Conservation (phyloP, 2,888 invertebrate genomes). For the Epinotia ramella region DNA sequence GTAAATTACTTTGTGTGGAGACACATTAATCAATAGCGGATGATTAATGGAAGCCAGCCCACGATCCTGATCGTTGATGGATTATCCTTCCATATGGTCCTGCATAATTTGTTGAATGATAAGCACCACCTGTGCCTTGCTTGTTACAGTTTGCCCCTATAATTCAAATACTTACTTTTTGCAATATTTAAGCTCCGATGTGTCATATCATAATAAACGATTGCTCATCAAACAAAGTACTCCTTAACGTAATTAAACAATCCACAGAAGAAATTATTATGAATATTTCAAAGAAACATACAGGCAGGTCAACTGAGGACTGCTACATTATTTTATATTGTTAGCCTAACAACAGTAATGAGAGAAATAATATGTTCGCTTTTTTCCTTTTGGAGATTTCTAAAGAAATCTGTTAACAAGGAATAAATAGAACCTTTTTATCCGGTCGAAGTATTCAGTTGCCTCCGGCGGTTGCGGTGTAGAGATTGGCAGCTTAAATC, state of each 20-base stretch:
- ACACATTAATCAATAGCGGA: conserved; percentile 83
- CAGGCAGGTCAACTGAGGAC: conserved; percentile 31
- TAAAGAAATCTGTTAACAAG: conserved; percentile 74
- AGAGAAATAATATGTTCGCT: conserved; percentile 53
- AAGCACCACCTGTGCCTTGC: conserved; percentile 72
- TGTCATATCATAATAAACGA: background rate
- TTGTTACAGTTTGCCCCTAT: conserved; percentile 57
- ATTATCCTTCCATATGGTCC: conserved; percentile 81
- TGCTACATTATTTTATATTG: conserved; percentile 54
- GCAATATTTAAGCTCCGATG: conserved; percentile 28
- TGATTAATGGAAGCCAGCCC: conserved; percentile 79
- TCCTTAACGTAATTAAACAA: background rate
- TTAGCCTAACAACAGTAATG: conserved; percentile 56
- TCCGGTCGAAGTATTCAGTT: conserved; percentile 71
- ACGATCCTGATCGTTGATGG: conserved; percentile 81
- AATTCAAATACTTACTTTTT: conserved; percentile 49
- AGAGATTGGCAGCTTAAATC: conserved; percentile 79
- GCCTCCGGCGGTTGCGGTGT: conserved; percentile 68
- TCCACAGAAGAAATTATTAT: background rate
- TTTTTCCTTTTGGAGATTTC: conserved; percentile 55
- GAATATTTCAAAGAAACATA: conserved; percentile 8
- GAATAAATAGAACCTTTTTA: conserved; percentile 71
- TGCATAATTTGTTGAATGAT: conserved; percentile 80
- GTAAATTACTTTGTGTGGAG: conserved; percentile 77
- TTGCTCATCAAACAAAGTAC: background rate